phyloP scores from a whole-genome alignment of 1,140 invertebrate species.

The Xylocopa sonorina region DNA sequence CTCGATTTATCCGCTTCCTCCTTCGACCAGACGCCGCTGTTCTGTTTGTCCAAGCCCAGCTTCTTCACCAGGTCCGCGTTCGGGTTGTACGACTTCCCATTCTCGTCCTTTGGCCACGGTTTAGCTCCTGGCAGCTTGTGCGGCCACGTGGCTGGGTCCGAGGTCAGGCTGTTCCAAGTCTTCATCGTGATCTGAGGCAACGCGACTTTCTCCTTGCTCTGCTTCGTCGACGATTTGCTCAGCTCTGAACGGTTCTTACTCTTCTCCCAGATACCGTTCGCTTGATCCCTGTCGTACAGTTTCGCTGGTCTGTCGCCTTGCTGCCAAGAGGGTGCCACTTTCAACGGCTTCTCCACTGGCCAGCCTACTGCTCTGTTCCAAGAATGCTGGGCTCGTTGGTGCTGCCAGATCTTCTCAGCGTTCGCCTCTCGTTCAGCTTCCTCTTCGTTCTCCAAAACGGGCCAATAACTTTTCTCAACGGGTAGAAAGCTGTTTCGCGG shows the following conservation, averaged over 20 bases:
- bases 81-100: constrained; percentile 76
- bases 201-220: constrained; percentile 57
- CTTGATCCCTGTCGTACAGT: constrained; percentile 12
- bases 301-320: constrained; percentile 22
- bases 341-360: constrained; percentile 4
- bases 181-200: constrained; percentile 76
- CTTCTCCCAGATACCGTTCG: constrained; percentile 40
- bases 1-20: constrained; percentile 26
- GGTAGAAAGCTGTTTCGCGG: constrained; percentile 58
- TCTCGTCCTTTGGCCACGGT: constrained; percentile 78
- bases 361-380: constrained; percentile 29
- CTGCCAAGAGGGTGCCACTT: constrained; percentile 23
- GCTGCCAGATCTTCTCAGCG: constrained; percentile 8
- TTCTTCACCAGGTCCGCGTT: constrained; percentile 76
- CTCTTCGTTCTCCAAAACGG: constrained; percentile 41
- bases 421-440: constrained; percentile 18
- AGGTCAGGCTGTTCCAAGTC: constrained; percentile 77
- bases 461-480: constrained; percentile 65
- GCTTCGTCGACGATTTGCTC: constrained; percentile 38
- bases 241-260: constrained; percentile 60
- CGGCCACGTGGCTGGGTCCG: constrained; percentile 77
- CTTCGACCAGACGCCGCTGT: constrained; percentile 34
- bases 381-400: not conserved
- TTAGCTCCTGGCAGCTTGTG: constrained; percentile 74
- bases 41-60: constrained; percentile 72